A percentile compares a stretch with the other conserved stretches of the same genome.
phyloP scores from a whole-genome alignment of 2,888 invertebrate species.

The Hymenopus coronatus region DNA sequence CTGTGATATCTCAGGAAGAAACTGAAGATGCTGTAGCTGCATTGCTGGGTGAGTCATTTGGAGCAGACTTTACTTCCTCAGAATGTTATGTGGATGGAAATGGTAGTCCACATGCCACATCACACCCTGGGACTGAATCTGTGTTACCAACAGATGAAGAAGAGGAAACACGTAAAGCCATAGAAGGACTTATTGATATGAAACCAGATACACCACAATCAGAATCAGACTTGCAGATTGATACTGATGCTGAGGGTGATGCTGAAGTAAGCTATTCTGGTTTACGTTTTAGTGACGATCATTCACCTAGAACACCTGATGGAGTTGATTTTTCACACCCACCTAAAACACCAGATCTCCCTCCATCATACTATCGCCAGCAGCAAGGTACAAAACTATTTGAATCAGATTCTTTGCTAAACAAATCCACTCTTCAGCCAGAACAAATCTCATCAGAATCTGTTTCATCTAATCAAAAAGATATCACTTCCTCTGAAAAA shows the following conservation, averaged over 20 bases:
- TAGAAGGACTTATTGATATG: conserved; percentile 72
- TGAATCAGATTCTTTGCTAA: background rate
- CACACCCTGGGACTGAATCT: conserved; percentile 47
- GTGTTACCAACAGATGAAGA: conserved; percentile 67
- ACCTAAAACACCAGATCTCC: conserved; percentile 56
- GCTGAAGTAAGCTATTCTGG: conserved; percentile 55
- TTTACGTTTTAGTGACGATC: conserved; percentile 48
- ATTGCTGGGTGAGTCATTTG: conserved; percentile 80
- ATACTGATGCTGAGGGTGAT: conserved; percentile 79
- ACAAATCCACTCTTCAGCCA: background rate
- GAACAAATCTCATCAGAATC: background rate
- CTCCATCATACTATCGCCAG: conserved; percentile 52
- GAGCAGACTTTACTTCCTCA: conserved; percentile 56
- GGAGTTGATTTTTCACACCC: conserved; percentile 52
- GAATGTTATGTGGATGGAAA: conserved; percentile 56
- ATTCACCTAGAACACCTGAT: conserved; percentile 49
- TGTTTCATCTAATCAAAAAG: background rate
- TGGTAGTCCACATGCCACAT: conserved; percentile 23
- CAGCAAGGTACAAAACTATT: conserved; percentile 14
- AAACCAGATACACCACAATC: conserved; percentile 85
- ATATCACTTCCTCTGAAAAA: background rate
- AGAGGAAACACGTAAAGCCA: conserved; percentile 81
- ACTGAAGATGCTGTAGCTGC: conserved; percentile 91
- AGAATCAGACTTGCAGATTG: conserved; percentile 78
- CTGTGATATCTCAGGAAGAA: conserved; percentile 86